Percentiles rank a stretch among this genome's conserved stretches.
Conservation (phyloP, 2,888 invertebrate genomes). For the Resseliella maxima region DNA sequence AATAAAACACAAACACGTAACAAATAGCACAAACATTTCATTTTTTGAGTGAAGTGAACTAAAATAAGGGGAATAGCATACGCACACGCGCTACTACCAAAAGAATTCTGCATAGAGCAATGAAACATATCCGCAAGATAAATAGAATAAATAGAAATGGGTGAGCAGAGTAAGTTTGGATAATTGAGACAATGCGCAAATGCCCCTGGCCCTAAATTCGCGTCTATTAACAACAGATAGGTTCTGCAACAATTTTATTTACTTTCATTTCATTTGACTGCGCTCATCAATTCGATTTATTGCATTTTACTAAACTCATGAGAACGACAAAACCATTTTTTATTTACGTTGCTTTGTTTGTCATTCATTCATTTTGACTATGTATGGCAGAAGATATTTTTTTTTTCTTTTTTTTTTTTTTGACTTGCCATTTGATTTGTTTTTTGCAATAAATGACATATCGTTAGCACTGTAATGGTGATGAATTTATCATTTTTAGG, state of each 20-base stretch:
- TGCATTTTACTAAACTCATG: not conserved
- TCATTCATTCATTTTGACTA: not conserved
- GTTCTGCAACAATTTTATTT: not conserved
- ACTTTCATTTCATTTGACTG: slow-evolving; percentile 2
- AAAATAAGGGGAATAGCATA: not conserved
- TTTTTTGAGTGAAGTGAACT: not conserved
- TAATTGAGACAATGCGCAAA: not conserved
- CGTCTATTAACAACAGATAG: not conserved
- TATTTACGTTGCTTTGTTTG: slow-evolving; percentile 8
- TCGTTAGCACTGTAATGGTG: slow-evolving; percentile 4
- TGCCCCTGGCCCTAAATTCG: not conserved
- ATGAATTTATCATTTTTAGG: slow-evolving; percentile 22
- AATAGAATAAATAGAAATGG: not conserved
- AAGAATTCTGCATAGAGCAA: not conserved
- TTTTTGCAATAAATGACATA: slow-evolving; percentile 53
- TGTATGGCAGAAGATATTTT: not conserved
- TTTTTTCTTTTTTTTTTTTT: slow-evolving; percentile 11
- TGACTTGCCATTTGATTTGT: not conserved
- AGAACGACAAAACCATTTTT: slow-evolving; percentile 54
- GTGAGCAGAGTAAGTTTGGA: not conserved
- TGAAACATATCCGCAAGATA: not conserved
- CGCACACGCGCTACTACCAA: not conserved
- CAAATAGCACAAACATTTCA: slow-evolving; percentile 15
- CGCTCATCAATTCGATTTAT: not conserved
- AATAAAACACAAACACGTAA: not conserved